Conservation (phyloP, 1,140 invertebrate genomes). For the Mactra quadrangularis region DNA sequence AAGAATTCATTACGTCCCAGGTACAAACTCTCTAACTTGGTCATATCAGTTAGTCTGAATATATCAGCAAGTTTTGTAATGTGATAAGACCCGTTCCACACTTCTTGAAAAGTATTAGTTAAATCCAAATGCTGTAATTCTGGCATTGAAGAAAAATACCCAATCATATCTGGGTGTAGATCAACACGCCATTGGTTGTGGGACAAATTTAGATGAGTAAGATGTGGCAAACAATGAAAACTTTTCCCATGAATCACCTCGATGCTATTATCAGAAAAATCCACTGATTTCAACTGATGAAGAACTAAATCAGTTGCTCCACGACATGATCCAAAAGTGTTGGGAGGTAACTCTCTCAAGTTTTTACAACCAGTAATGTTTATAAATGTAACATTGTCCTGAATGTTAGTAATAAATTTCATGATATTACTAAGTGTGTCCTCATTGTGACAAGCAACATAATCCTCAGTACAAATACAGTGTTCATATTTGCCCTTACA, state of each 20-base stretch:
- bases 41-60: slow-evolving; percentile 50
- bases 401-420: slow-evolving; percentile 21
- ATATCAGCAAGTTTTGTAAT: slow-evolving; percentile 38
- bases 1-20: slow-evolving; percentile 60
- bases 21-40: slow-evolving; percentile 39
- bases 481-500: slow-evolving; percentile 29
- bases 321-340: slow-evolving; percentile 46
- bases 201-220: slow-evolving; percentile 53
- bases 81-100: slow-evolving; percentile 26
- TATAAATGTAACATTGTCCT: slow-evolving; percentile 39
- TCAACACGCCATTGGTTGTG: slow-evolving; percentile 61
- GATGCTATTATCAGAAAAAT: slow-evolving; percentile 64
- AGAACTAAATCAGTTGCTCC: slow-evolving; percentile 6
- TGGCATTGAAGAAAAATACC: slow-evolving; percentile 34
- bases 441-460: slow-evolving; percentile 47
- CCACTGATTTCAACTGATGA: slow-evolving; percentile 30
- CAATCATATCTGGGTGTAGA: slow-evolving; percentile 18
- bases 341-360: slow-evolving; percentile 38
- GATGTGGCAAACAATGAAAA: slow-evolving; percentile 50
- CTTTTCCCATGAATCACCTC: slow-evolving; percentile 57
- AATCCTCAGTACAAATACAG: slow-evolving; percentile 41
- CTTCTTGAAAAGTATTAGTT: slow-evolving; percentile 49
- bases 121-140: slow-evolving; percentile 44
- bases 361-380: slow-evolving; percentile 40
- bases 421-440: slow-evolving; percentile 17